Base-by-base conservation (phyloP, 1,140 invertebrate species). In the Bacillus rossius region DNA sequence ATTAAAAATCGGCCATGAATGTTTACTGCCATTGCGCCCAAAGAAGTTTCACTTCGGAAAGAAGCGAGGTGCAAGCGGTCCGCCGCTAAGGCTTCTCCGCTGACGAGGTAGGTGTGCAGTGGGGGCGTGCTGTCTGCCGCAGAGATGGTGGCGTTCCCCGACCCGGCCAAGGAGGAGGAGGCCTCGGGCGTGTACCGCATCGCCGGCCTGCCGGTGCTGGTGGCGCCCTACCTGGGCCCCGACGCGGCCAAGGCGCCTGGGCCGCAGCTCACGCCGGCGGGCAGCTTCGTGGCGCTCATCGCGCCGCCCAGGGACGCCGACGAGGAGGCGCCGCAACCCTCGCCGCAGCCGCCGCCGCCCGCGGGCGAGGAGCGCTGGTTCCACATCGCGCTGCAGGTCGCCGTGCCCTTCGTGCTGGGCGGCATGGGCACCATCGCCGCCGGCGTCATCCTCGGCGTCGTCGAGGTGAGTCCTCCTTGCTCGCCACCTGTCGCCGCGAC, bases 351-450 rank as follows among this genome's bases (percentile, higher is more conserved):
- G 19, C 29, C 4, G 37, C n/a, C n/a, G 42, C n/a, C 59, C 55
- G 16, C 47, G 23, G 1, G 62, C 84, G n/a, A n/a, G 58, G 89
- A 92, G 70, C 84, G 79, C 76, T 90, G 87, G 83, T 84, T 82
- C 67, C 81, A 79, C 7, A 91, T 91, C 20, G 72, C 85, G 47
- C 71, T 93, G 59, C 91, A 98, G 76, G 89, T 98, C 0, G 84
- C 89, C n/a, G 84, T 97, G 57, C 95, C 95, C 1, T 98, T 96
- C 75, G 85, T 96, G 67, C 88, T 98, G 41, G 94, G 94, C 45
- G 94, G 94, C 38, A 83, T 94, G 64, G 95, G 95, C 4, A 98
- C 94, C 63, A 96, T 98, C 48, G 91, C 89, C 3, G 92, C 93
- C 66, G 93, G 93, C 26, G 78, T 95, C 26, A 87, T 96, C 0